Percentiles rank a stretch among this genome's conserved stretches.
These are phyloP conservation scores for Lepidonotus clava DNA, from an alignment of 2,888 invertebrate species.

Conservation along the genomic window DNA sequence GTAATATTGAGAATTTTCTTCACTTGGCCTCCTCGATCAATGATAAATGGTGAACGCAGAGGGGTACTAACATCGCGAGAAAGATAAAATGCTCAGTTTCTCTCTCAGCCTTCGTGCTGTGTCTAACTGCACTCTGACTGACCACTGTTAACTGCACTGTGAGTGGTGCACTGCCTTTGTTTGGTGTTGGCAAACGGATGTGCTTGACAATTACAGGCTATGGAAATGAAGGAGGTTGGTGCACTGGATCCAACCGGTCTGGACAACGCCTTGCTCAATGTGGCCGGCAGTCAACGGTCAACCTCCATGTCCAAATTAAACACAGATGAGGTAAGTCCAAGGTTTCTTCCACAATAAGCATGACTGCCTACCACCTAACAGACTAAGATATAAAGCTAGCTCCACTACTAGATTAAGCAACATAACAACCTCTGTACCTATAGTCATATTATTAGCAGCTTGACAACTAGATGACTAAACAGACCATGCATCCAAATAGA, in stretches of 20 bases:
- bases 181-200: conserved; percentile 38
- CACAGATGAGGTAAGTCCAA: conserved; percentile 64
- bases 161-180: background rate
- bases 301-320: conserved; percentile 70
- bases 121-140: too few relatives aligned
- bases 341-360: background rate
- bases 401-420: background rate
- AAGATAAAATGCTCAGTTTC: too few relatives aligned
- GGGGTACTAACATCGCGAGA: too few relatives aligned
- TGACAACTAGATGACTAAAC: background rate
- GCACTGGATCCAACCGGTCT: conserved; percentile 67
- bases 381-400: background rate
- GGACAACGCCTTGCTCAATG: conserved; percentile 68
- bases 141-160: too few relatives aligned
- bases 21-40: too few relatives aligned
- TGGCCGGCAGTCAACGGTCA: conserved; percentile 69
- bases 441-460: background rate
- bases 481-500: background rate
- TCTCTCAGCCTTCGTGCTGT: too few relatives aligned
- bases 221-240: conserved; percentile 60
- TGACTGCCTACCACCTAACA: conserved; percentile 10
- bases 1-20: too few relatives aligned
- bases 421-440: background rate
- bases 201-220: conserved; percentile 53
- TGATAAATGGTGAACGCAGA: too few relatives aligned